Base-by-base conservation (phyloP, 2,888 invertebrate species). In the Xestobium rufovillosum region DNA sequence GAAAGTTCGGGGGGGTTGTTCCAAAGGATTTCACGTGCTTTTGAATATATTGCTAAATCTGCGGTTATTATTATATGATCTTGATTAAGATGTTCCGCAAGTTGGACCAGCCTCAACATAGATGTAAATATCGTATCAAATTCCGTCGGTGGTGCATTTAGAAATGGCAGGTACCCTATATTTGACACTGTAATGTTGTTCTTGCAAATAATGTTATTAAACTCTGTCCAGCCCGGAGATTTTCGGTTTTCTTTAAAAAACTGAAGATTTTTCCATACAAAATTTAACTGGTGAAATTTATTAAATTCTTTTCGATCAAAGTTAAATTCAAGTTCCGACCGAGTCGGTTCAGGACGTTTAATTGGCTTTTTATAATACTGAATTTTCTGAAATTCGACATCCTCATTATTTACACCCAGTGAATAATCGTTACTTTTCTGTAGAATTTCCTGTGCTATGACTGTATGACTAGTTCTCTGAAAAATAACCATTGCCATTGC, bases 401-500 rank as follows among this genome's bases (percentile, higher is more conserved):
- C 40, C 14, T 9, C 11, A 3, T 39, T 34, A 8, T 9, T 10
- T 9, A 27, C 11, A 9, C 6, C 10, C 11, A 11, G 10, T 37
- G 14, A 35, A n/a, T 38, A n/a, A 25, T 26, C 37, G 37, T 25
- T 23, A 38, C 25, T 37, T 37, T 34, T 37, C n/a, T 26, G 3
- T 14, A 35, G 15, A 38, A 8, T 8, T 8, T 6, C 10, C 6
- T 27, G 11, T 9, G 6, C 8, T 9, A 6, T 27, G 6, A 10
- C 9, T 13, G 14, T 14, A 14, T 15, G 8, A 4, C 4, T 9
- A 13, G 11, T 26, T 14, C 33, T 12, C 31, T 44, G 41, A 39
- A 45, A 45, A 4, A 45, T 37, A 1, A 45, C 43, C 34, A 42
- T 39, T 4, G 41, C 39, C 39, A 44, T 41, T 13, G 35, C 14